A percentile compares a stretch with the other conserved stretches of the same genome.
These are phyloP conservation scores for Eospalax fontanierii DNA, from an alignment of 2,797 vertebrate genomes.

Conservation along the genomic window DNA sequence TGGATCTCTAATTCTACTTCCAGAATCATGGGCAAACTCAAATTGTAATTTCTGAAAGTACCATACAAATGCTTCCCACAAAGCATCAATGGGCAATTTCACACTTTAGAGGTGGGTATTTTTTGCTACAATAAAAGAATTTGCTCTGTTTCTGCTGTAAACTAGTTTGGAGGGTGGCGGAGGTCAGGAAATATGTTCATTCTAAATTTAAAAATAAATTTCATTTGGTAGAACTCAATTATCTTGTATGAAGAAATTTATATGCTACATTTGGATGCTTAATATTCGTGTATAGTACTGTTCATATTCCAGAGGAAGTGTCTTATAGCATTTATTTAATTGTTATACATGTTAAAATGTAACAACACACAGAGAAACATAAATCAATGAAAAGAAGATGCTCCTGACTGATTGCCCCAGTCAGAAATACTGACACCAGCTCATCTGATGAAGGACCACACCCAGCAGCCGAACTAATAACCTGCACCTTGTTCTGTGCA, in stretches of 20 bases:
- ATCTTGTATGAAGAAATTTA: constrained; percentile 23
- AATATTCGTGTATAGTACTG: neutral
- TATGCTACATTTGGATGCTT: constrained; percentile 25
- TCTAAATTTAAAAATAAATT: constrained; percentile 19
- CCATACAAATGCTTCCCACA: neutral
- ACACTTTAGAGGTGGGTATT: neutral
- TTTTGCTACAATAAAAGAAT: constrained; percentile 47
- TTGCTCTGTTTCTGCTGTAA: neutral
- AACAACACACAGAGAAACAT: constrained; percentile 41
- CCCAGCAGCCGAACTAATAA: constrained; percentile 40
- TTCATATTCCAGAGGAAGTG: constrained; percentile 55
- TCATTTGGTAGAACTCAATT: constrained; percentile 26
- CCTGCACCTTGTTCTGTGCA: neutral
- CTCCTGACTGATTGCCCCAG: constrained; percentile 55
- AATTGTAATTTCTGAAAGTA: constrained; percentile 29
- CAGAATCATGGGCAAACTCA: constrained; percentile 26
- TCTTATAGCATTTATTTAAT: constrained; percentile 23
- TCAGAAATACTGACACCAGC: constrained; percentile 68
- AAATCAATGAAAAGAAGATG: constrained; percentile 62
- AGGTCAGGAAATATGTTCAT: constrained; percentile 11
- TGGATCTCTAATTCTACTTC: constrained; percentile 24
- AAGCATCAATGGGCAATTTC: neutral
- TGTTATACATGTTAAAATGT: constrained; percentile 51
- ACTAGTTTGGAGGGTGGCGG: neutral
- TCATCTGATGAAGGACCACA: constrained; percentile 68